A percentile compares a stretch with the other conserved stretches of the same genome.
Evolutionary conservation across 1,140 invertebrate genomes (phyloP).

Genomic region (Tetranychus cinnabarinus): DNA sequence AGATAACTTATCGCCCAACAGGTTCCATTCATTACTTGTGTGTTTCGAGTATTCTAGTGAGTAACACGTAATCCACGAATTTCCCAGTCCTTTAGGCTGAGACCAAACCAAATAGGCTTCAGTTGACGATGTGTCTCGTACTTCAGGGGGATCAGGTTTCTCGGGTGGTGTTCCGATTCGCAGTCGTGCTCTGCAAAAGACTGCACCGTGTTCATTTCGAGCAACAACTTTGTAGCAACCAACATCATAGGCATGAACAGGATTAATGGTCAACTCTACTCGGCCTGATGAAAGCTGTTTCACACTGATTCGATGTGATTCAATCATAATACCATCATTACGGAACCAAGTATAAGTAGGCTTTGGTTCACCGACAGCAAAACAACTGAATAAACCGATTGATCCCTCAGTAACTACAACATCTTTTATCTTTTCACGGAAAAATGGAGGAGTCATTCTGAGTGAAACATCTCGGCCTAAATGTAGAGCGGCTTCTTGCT

Average conservation of each 20-base stretch:
- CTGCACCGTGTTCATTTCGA: conserved; percentile 40
- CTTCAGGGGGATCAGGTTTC: conserved; percentile 61
- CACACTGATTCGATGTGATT: conserved; percentile 43
- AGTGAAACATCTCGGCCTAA: neutral
- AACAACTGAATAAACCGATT: conserved; percentile 28
- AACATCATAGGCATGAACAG: conserved; percentile 44
- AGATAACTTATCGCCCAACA: conserved; percentile 60
- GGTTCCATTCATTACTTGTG: conserved; percentile 59
- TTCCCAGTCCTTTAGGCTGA: conserved; percentile 48
- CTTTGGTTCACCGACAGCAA: conserved; percentile 64
- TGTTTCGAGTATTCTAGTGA: conserved; percentile 46
- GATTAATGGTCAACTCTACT: conserved; percentile 46
- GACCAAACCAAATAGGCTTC: conserved; percentile 64
- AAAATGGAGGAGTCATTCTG: conserved; percentile 21
- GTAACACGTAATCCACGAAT: conserved; percentile 58
- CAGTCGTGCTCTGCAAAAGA: conserved; percentile 26
- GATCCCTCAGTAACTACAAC: conserved; percentile 41
- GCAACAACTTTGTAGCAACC: conserved; percentile 79
- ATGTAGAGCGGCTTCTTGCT: conserved; percentile 8
- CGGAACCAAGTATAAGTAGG: conserved; percentile 86
- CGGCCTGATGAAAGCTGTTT: conserved; percentile 27
- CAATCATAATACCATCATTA: conserved; percentile 58
- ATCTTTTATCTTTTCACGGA: conserved; percentile 28
- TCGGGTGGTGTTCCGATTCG: conserved; percentile 35
- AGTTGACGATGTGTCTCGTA: conserved; percentile 50